Evolutionary conservation across 2,888 invertebrate species (phyloP), one percentile per base, ranked within the genome.

Genomic region (Lampropteryx suffumata): DNA sequence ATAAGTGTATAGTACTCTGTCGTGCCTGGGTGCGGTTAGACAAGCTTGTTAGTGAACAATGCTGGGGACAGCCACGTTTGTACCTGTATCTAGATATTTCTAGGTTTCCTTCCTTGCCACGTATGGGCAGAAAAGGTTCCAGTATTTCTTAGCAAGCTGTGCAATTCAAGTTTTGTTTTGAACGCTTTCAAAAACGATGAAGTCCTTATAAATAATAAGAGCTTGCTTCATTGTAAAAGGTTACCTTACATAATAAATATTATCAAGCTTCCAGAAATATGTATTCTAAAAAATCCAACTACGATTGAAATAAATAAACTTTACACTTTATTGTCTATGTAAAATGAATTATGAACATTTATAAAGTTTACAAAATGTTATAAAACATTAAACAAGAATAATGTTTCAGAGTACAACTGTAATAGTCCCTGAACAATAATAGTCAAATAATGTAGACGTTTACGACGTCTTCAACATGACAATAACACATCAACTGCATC

Each of bases 31-130:
- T 70, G 79, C 80, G 82, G 82, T 84, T 80, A 79, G 75, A 73
- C 76, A 57, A 73, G 79, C 85, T 85, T 84, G 84, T 85, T 85
- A 85, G 82, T 68, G 75, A 79, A 86, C 82, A 86, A 85, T 83
- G 82, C 79, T 65, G 70, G 68, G 69, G 69, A 68, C 69, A 65
- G 60, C 49, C 51, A 48, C 47, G 68, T 69, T 73, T 68, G 69
- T 71, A 70, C 63, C 60, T 62, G 59, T 65, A 72, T 73, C 67
- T 71, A 72, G 70, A 74, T 73, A 65, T 62, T 62, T 64, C 65
- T 62, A 63, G 59, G 57, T 53, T 57, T 57, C 40, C 46, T 59
- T 54, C 55, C 56, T 61, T 56, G 54, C 45, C 44, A 46, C 46
- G 46, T 62, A 56, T 61, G 67, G 62, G 62, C 63, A 63, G 30